These are phyloP conservation scores for Myotis myotis DNA, from an alignment of 2,797 vertebrate genomes.

Conservation along the genomic window DNA sequence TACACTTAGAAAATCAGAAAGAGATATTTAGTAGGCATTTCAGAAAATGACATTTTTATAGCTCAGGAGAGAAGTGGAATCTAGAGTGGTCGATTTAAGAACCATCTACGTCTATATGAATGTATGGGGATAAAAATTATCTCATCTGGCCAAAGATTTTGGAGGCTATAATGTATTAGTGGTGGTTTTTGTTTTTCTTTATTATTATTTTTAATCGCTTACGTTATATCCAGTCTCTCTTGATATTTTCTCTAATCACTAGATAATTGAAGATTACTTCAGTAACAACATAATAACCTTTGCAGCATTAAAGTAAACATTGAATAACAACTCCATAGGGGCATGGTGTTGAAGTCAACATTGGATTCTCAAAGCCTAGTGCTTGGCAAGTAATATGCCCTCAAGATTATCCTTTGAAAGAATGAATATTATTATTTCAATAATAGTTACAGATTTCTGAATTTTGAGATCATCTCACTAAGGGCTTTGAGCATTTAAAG, in stretches of 20 bases:
- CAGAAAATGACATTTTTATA: neutral
- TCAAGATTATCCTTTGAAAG: neutral
- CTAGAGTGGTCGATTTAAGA: neutral
- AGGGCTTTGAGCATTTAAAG: slow-evolving; percentile 2
- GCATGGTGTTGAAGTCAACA: neutral
- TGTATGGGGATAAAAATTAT: neutral
- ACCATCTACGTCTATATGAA: neutral
- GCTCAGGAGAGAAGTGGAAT: neutral
- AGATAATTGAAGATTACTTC: neutral
- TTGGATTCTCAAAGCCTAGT: neutral
- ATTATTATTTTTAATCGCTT: neutral
- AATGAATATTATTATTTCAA: neutral
- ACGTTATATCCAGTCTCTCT: neutral
- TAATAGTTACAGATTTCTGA: neutral
- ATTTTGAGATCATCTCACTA: neutral
- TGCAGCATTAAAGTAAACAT: neutral
- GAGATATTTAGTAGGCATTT: neutral
- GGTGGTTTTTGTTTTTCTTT: neutral
- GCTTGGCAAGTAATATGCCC: neutral
- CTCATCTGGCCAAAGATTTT: neutral
- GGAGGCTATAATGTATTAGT: neutral
- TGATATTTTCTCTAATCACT: neutral
- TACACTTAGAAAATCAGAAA: neutral
- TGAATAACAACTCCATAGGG: neutral
- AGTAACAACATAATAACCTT: neutral